Base-by-base conservation (phyloP, 2,113 vertebrate species). In the Kobus ellipsiprymnus region DNA sequence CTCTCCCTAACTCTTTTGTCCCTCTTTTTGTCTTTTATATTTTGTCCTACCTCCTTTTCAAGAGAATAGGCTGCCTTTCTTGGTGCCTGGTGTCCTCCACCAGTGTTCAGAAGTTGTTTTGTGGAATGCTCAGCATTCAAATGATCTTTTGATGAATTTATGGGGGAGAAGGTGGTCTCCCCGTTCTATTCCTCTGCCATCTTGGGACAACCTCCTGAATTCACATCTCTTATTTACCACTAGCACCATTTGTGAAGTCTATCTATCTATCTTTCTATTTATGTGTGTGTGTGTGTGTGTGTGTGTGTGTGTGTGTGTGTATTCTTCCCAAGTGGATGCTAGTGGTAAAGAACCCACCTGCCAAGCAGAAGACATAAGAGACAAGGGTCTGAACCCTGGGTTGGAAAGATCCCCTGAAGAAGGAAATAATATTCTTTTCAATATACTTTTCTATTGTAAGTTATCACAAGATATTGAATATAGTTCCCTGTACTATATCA, bases 181-280 rank as follows among this genome's bases (percentile, higher is more conserved):
- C 4, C 1, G 0, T 36, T n/a, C 17, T 36, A 36, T 71, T 71
- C 64, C n/a, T 71, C 64, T 1, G 2, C 4, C 64, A 21, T 71
- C n/a, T 71, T 36, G 4, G n/a, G 17, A 71, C 9, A 0, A 0
- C 17, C 9, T 71, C 17, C 64, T 1, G 0, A 64, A 33, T 4
- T 36, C n/a, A 36, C 5, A 36, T 71, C 9, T 21, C n/a, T 36
- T 36, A 71, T 36, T 36, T 11, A 71, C 9, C 17, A 21, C n/a
- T 67, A 67, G 33, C 1, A 8, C 17, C 17, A 36, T 33, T 67
- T 36, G 33, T n/a, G 33, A 36, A 36, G 33, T 2, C 16, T 36
- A 21, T 67, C 14, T 62, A 23, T 36, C 25, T 60, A 29, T 30
- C 59, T 15, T 4, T 57, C 8, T 25, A 57, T 57, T 25, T 55